Evolutionary conservation across 1,140 invertebrate species (phyloP).

Genomic region (Pissodes strobi): DNA sequence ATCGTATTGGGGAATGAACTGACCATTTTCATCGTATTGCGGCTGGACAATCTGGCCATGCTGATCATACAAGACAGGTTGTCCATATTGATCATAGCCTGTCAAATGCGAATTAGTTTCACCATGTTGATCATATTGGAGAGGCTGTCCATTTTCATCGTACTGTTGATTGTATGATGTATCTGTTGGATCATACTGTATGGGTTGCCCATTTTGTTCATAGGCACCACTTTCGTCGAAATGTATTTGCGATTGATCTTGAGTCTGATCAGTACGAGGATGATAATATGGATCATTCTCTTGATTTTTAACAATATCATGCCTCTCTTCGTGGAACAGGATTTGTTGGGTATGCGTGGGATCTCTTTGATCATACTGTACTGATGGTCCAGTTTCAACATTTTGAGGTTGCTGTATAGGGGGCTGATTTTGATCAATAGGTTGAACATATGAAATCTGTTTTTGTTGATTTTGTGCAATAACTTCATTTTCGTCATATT

Average conservation of each 20-base stretch:
- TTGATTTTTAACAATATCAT: too few species aligned
- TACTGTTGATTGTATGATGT: conserved; percentile 16
- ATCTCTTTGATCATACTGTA: conserved; percentile 1
- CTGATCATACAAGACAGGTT: conserved; percentile 19
- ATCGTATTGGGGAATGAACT: conserved; percentile 42
- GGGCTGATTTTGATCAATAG: too few species aligned
- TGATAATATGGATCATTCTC: too few species aligned
- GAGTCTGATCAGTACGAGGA: too few species aligned
- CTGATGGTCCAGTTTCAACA: conserved; percentile 7
- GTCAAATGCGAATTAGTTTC: background rate
- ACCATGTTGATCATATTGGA: conserved; percentile 27
- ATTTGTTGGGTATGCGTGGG: too few species aligned
- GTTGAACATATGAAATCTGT: too few species aligned
- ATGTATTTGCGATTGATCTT: too few species aligned
- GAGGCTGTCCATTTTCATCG: conserved; percentile 15
- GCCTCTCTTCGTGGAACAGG: too few species aligned
- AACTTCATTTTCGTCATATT: too few species aligned
- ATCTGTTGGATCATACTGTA: background rate
- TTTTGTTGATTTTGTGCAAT: background rate
- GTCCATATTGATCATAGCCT: conserved; percentile 22
- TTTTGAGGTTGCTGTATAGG: too few species aligned
- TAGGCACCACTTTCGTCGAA: too few species aligned
- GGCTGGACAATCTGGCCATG: conserved; percentile 10
- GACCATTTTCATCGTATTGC: conserved; percentile 42
- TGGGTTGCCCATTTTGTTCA: background rate